Evolutionary conservation across 2,888 invertebrate genomes (phyloP), one percentile per base, ranked within the genome.

Genomic region (Plemyria rubiginata): DNA sequence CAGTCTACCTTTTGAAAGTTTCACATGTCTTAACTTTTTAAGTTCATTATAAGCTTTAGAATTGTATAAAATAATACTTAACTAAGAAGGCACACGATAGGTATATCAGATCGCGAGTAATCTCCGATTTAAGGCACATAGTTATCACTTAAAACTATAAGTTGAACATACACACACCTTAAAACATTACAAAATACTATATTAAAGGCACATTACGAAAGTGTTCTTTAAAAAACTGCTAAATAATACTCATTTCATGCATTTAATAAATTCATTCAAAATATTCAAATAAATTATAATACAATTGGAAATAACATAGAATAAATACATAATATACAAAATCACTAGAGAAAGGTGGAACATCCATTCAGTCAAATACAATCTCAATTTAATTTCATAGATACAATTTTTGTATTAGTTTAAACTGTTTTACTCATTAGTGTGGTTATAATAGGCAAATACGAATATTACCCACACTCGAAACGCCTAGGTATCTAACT

Each of bases 61-160:
- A 61, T 56, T 56, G 65, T 69, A 74, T 71, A 67, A 73, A 73
- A 74, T 67, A 67, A 60, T 70, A 57, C 70, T 67, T 65, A 74
- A 73, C 72, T 79, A 81, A 49, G 71, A 86, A 88, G 88, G 87
- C 88, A 88, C 87, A 73, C 78, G 72, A 75, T 46, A 77, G 72
- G 71, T 75, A 75, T 74, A 79, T 89, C 89, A 88, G 89, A 89
- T 88, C 89, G 77, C 73, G 71, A 73, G 76, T 85, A 85, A 88
- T 88, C 83, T 89, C 88, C 78, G 78, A 84, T 60, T 74, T 85
- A 88, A 88, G 88, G 88, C 88, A 88, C 88, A 80, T 85, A 58
- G 74, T 77, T 79, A 73, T 76, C 73, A 77, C 77, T 81, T 80
- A 80, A 55, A 65, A 61, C 63, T 65, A 68, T 57, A 48, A 62